These are phyloP conservation scores for Fistularia tabacaria DNA, from an alignment of 2,797 vertebrate species.

Conservation along the genomic window DNA sequence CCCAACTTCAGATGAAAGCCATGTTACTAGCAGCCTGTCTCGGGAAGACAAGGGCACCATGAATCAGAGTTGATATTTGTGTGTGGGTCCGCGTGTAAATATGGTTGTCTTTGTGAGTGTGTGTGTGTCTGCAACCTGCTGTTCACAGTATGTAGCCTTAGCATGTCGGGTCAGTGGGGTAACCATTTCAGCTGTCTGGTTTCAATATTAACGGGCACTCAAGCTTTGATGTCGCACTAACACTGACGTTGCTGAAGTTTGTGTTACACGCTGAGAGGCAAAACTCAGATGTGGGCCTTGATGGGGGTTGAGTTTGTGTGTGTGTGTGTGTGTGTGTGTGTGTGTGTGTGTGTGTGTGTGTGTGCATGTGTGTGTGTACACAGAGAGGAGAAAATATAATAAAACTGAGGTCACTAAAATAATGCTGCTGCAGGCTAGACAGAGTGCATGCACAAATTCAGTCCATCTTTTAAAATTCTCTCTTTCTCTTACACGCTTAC, in stretches of 20 bases:
- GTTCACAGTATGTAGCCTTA: constrained; percentile 33
- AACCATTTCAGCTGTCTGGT: constrained; percentile 56
- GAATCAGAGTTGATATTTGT: constrained; percentile 41
- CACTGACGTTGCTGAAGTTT: constrained; percentile 26
- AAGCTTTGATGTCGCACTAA: constrained; percentile 57
- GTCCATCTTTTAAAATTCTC: no score
- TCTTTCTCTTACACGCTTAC: no score
- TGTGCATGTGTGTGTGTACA: no score
- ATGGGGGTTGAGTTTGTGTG: constrained; percentile 6
- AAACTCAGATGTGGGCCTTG: constrained; percentile 40
- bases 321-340: no score
- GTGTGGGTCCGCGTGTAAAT: constrained; percentile 11
- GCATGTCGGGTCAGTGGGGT: constrained; percentile 39
- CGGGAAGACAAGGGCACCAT: constrained; percentile 14
- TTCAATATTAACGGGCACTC: constrained; percentile 51
- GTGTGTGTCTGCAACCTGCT: constrained; percentile 34
- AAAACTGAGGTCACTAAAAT: no score
- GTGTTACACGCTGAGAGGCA: constrained; percentile 51
- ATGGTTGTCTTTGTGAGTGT: constrained; percentile 11
- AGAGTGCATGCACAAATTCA: no score
- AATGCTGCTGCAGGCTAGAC: no score
- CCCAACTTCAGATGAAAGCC: constrained; percentile 42
- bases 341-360: no score
- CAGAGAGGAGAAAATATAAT: no score
- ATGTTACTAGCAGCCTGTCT: constrained; percentile 47